Percentiles rank a stretch among this genome's conserved stretches.
phyloP scores from a whole-genome alignment of 2,888 invertebrate species.

The Agrenia bidenticulata region DNA sequence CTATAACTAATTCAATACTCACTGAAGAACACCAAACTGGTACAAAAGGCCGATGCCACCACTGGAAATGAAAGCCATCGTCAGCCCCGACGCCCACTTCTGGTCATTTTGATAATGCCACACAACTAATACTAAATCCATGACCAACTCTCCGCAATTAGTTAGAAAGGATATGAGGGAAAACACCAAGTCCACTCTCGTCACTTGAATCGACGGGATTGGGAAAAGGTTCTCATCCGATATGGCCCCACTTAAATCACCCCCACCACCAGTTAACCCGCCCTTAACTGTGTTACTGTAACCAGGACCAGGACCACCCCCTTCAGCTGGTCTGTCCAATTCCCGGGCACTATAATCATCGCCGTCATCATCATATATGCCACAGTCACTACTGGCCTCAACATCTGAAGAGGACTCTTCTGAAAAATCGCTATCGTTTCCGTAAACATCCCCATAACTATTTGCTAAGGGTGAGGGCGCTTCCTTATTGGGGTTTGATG shows the following conservation, averaged over 20 bases:
- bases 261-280: too few relatives aligned
- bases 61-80: conserved; percentile 23
- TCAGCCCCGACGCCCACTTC: conserved; percentile 43
- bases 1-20: conserved; percentile 10
- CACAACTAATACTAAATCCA: conserved; percentile 31
- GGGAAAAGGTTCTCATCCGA: conserved; percentile 26
- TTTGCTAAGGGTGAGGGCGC: too few relatives aligned
- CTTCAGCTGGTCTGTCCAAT: too few relatives aligned
- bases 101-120: conserved; percentile 32
- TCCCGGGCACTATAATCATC: too few relatives aligned
- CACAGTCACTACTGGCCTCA: too few relatives aligned
- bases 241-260: too few relatives aligned
- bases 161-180: conserved; percentile 28
- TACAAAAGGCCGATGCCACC: conserved; percentile 39
- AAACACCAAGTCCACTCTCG: conserved; percentile 33
- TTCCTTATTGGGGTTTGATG: background rate
- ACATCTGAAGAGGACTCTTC: too few relatives aligned
- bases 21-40: conserved; percentile 41
- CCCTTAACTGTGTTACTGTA: too few relatives aligned
- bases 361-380: too few relatives aligned
- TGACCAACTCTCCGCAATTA: conserved; percentile 25
- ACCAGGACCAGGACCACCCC: too few relatives aligned
- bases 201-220: conserved; percentile 26
- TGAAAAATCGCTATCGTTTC: too few relatives aligned
- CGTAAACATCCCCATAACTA: too few relatives aligned